Evolutionary conservation across 2,888 invertebrate species (phyloP), one percentile per base, ranked within the genome.

Genomic region (Fragum whitleyi): DNA sequence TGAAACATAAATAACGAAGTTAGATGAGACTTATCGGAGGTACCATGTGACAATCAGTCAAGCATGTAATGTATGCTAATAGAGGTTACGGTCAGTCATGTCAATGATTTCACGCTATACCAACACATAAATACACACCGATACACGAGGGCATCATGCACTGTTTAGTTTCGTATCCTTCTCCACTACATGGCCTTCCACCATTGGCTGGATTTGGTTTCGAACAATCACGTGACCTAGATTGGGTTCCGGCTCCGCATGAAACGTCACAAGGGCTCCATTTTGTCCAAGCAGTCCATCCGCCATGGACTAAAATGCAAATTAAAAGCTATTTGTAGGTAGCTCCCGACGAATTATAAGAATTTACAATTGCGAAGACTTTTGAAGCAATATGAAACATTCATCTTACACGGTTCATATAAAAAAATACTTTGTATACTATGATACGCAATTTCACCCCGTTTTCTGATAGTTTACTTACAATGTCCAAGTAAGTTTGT

Each of bases 211-310:
- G 42, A 0, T 21, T 21, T 1, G 65, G 65, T n/a, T 42, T 65
- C 0, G 39, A 7, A 32, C 65, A 65, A 7, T 16, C 29, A 14
- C 65, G n/a, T 42, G 42, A 21, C 1, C 65, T 28, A 23, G 23
- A 36, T 14, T 42, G 65, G 19, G 42, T 65, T 21, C 65, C 65
- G 28, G 21, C 23, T 0, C 65, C 65, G 23, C 65, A 65, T 9
- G 65, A 36, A 9, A 65, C 65, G 23, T 65, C 42, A 32, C 65
- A 65, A 14, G 21, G 36, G 65, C 26, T 21, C 65, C 65, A 65
- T 21, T n/a, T 32, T n/a, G 65, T 42, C 65, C 65, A 65, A 21
- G 11, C 42, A 26, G 23, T 32, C 65, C 65, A 65, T 42, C 36
- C 21, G 7, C 65, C 65, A 26, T 65, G 39, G 26, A 65, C 65